Evolutionary conservation across 2,888 invertebrate genomes (phyloP), one percentile per base, ranked within the genome.

Genomic region (Toxonevra muliebris): DNA sequence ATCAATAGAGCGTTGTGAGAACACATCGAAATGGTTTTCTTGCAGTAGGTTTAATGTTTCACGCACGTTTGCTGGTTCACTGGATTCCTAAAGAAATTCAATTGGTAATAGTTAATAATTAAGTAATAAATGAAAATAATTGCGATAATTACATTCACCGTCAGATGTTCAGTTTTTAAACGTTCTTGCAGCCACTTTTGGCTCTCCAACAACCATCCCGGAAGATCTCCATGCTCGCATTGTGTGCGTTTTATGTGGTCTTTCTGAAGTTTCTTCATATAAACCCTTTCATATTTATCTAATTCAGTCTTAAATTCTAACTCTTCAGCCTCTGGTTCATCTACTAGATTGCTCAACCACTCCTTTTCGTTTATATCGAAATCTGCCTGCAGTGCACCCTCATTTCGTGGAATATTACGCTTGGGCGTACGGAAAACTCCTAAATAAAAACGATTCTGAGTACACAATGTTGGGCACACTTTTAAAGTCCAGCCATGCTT

Each of bases 341-440:
- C 41, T 10, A 61, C 55, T 2, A 82, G 45, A 1, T 73, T 69
- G 3, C 74, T 55, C 0, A 78, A 11, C 84, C 84, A 85, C 12
- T 72, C 62, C 0, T 76, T 60, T 43, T 75, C 74, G 2, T 72
- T 73, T 13, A 81, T 73, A 10, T 80, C 71, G 20, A 74, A 78
- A 48, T 76, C 74, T 7, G 80, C 78, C 4, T 77, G 77, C 30
- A 30, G 58, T 3, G 72, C 30, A 40, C 20, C 12, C 11, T 30
- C 40, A 0, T 11, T 59, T 50, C 2, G 1, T 7, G 30, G 30
- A 30, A 30, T 30, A 7, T 30, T 30, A 0, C 9, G 4, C 30
- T n/a, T 41, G 1, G 69, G 70, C 50, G 70, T 57, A 17, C 76
- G 75, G 71, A 80, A 82, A 0, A 80, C 72, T 0, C 83, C 81